Evolutionary conservation across 37 sponge, comb jelly and placozoan genomes (phyloP), one percentile per base, ranked within the genome.

Genomic region (Agelas oroides): DNA sequence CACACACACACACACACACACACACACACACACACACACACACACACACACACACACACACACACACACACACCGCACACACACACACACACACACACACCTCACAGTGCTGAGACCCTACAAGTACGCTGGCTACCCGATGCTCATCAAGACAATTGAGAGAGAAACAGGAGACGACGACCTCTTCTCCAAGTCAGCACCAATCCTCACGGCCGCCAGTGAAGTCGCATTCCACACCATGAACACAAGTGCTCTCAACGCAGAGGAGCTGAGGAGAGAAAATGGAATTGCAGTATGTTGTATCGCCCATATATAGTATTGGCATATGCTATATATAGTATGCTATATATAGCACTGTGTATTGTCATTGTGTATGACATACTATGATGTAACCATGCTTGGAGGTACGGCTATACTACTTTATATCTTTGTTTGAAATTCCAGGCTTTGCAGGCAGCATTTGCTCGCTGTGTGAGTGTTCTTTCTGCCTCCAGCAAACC

Each of bases 51-150:
- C 46, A 46, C 46, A 46, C 46, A 46, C 46, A 46, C 46, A 46
- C 46, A 46, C 46, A 46, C 46, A 46, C 46, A 46, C 46, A 46
- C 46, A n/a, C n/a, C n/a, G n/a, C n/a, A n/a, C n/a, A n/a, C n/a
- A n/a, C n/a, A n/a, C n/a, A n/a, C n/a, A n/a, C n/a, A n/a, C n/a
- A n/a, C n/a, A n/a, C n/a, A n/a, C 39, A 19, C 60, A 34, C 79
- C 56, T 17, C 53, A n/a, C 64, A 94, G 92, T 58, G 6, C 62
- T 99, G 64, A 70, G 78, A 39, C 96, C 96, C 35, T 99, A 99
- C 90, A 99, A 99, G 80, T 99, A 99, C 76, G 93, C 99, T 21
- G 99, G 99, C 20, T 99, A 99, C 74, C 99, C 99, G 21, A 99
- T 99, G 97, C 82, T 99, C 57, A 92, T 98, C 62, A 98, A 90